Conservation (phyloP, 2,797 vertebrate genomes). For the Lacerta agilis region DNA sequence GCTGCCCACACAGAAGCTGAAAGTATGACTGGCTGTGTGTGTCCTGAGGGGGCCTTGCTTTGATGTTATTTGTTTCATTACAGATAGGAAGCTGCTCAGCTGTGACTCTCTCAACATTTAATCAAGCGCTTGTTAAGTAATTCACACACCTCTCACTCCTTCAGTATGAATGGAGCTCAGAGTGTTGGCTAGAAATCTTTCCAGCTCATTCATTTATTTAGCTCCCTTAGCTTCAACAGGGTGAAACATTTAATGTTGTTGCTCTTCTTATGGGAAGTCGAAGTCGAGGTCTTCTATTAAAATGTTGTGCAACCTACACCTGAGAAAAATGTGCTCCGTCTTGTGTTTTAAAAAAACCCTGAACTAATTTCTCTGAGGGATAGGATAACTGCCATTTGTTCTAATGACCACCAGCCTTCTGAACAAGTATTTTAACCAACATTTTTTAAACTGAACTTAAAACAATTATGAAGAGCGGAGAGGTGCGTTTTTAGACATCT, state of each 20-base stretch:
- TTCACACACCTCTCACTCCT: constrained; percentile 57
- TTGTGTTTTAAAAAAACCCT: too few species aligned
- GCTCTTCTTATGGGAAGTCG: background rate
- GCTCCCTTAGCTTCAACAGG: constrained; percentile 15
- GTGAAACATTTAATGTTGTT: constrained; percentile 25
- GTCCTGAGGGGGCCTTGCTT: constrained; percentile 50
- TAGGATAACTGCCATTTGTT: background rate
- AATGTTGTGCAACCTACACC: too few species aligned
- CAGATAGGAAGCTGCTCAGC: constrained; percentile 45
- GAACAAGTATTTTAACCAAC: background rate
- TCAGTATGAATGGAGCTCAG: constrained; percentile 47
- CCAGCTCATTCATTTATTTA: constrained; percentile 43
- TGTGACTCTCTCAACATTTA: constrained; percentile 58
- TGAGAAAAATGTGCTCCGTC: too few species aligned
- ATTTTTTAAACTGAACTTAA: constrained; percentile 1
- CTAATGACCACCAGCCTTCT: background rate
- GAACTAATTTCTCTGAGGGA: background rate
- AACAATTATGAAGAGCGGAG: background rate
- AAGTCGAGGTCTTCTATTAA: too few species aligned
- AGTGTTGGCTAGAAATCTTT: constrained; percentile 43
- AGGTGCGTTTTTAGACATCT: too few species aligned
- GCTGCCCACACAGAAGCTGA: constrained; percentile 45
- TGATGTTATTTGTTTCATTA: constrained; percentile 64
- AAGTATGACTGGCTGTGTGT: constrained; percentile 28
- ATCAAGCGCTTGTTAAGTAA: constrained; percentile 62